phyloP scores from a whole-genome alignment of 2,888 invertebrate species.

The Crepidodera aurea region DNA sequence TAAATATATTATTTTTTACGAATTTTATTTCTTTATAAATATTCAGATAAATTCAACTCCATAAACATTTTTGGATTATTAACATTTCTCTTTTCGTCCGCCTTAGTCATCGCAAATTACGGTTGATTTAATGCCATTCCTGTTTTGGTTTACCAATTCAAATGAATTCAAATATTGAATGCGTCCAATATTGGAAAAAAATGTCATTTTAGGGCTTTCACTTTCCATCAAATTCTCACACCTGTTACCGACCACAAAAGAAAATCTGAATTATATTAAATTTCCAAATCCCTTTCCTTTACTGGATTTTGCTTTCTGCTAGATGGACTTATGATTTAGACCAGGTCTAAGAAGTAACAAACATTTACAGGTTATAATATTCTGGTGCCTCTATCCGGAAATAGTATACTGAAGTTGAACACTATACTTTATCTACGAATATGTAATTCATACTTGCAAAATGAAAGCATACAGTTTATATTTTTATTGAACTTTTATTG shows the following conservation, averaged over 20 bases:
- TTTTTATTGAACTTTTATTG: too few relatives aligned
- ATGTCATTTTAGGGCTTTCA: conserved; percentile 8
- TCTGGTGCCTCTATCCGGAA: too few relatives aligned
- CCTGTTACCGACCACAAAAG: conserved; percentile 17
- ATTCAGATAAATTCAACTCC: too few relatives aligned
- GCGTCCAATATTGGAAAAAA: conserved; percentile 11
- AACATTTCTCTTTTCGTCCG: neutral
- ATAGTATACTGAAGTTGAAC: too few relatives aligned
- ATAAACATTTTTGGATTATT: neutral
- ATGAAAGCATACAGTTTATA: too few relatives aligned
- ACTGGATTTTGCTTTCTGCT: neutral
- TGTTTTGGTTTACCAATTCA: conserved; percentile 13
- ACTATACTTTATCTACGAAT: too few relatives aligned
- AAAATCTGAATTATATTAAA: conserved; percentile 18
- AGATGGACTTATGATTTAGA: neutral
- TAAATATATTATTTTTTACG: too few relatives aligned
- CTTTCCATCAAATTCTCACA: conserved; percentile 21
- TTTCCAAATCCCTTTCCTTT: conserved; percentile 15
- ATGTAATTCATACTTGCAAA: too few relatives aligned
- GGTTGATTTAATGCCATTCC: neutral
- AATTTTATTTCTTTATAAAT: too few relatives aligned
- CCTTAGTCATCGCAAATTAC: neutral
- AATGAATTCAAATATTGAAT: conserved; percentile 6
- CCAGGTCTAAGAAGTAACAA: neutral
- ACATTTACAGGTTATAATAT: neutral